Evolutionary conservation across 2,113 vertebrate species (phyloP), one percentile per base, ranked within the genome.

Genomic region (Pithys albifrons): DNA sequence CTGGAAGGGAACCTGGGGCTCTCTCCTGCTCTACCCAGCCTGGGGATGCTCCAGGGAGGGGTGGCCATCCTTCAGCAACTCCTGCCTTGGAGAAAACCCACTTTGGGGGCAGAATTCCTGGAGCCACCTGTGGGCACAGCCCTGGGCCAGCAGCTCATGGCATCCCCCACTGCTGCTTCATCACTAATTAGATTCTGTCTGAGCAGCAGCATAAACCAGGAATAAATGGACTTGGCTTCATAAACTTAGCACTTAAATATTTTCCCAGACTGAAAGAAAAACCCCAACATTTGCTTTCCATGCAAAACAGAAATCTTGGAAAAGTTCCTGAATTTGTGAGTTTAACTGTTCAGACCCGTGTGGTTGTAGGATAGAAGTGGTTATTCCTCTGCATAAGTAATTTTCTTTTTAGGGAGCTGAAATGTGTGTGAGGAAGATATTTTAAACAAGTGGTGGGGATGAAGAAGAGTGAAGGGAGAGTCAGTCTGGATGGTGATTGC

Each of bases 261-360:
- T 97, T 97, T 97, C 96, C 91, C 79, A 93, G 66, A 81, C 88
- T 93, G 54, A 76, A 72, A 37, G 19, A 33, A 59, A 59, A 24
- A 9, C 15, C 0, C 48, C 43, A 81, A 71, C 95, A 92, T 96
- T 96, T 96, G 95, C 91, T 97, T 94, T 95, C 91, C 91, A 76
- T 96, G 95, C 92, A 96, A 96, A 96, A 95, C 93, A 71, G 73
- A 94, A 95, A 97, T 93, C 96, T 96, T 96, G 96, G 96, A 92
- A 55, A 94, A 95, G 82, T 83, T 97, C 96, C 96, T 85, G 0
- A 91, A 88, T 73, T 95, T 55, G 71, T 1, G 20, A 79, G 89
- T 96, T 89, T 65, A 39, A n/a, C 92, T 91, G 91, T 71, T 94
- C 90, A 5, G 73, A 23, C 79, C 75, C 23, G 28, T 16, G 80